Evolutionary conservation across 2,888 invertebrate species (phyloP), one percentile per base, ranked within the genome.

Genomic region (Corythucha ciliata): DNA sequence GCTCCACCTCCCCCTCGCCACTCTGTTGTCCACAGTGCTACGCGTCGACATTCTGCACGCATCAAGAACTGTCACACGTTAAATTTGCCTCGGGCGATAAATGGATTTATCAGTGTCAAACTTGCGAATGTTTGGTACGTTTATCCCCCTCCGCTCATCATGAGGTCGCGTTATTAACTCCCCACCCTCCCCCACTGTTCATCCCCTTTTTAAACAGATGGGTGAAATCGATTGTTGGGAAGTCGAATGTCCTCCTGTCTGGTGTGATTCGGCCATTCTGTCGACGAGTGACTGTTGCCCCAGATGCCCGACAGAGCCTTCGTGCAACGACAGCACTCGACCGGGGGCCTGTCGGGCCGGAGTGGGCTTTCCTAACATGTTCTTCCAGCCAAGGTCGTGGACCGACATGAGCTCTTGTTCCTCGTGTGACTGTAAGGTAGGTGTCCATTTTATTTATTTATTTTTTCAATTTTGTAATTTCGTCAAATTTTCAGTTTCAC

Each of bases 91-190:
- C 83, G 67, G 88, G 88, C 48, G 85, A 90, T 67, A 78, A 80
- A 63, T 91, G 91, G 90, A 81, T 85, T 61, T 88, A 87, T 72
- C 84, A 89, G 70, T 91, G 91, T 70, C 86, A 88, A 74, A 84
- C 84, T 58, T 91, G 91, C 74, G 88, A 90, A 74, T 91, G 91
- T 71, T 74, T 87, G 69, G 85, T 85, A 66, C 74, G 77, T 70
- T 10, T 25, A 2, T 22, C 12, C 12, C n/a, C n/a, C n/a, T n/a
- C n/a, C n/a, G n/a, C n/a, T n/a, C n/a, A n/a, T n/a, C n/a, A n/a
- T n/a, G n/a, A n/a, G n/a, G n/a, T n/a, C n/a, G n/a, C n/a, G n/a
- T n/a, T n/a, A n/a, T n/a, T n/a, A n/a, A n/a, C n/a, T n/a, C n/a
- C 29, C 10, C 29, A 12, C 29, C n/a, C 29, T 10, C 21, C 6